These are phyloP conservation scores for Balearica regulorum DNA, from an alignment of 2,797 vertebrate genomes.

Conservation along the genomic window DNA sequence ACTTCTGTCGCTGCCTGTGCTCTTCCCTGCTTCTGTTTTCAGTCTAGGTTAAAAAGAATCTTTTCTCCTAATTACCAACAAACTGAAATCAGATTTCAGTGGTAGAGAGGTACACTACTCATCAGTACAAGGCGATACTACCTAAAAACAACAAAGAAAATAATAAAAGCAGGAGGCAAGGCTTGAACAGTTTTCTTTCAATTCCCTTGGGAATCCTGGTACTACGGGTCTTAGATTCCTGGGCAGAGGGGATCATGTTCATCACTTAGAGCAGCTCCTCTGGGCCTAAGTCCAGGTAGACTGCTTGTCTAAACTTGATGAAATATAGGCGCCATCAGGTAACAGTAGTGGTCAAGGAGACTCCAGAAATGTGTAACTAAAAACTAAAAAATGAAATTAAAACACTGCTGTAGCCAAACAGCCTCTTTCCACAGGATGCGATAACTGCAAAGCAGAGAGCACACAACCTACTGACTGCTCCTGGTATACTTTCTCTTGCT, in stretches of 20 bases:
- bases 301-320: slow-evolving; percentile 82
- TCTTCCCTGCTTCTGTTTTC: slow-evolving; percentile 77
- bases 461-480: slow-evolving; percentile 16
- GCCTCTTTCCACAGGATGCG: slow-evolving; percentile 70
- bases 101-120: slow-evolving; percentile 67
- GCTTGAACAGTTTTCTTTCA: slow-evolving; percentile 76
- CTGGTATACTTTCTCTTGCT: slow-evolving; percentile 27
- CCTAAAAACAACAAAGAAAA: slow-evolving; percentile 77
- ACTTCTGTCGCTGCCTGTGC: slow-evolving; percentile 79
- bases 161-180: slow-evolving; percentile 69
- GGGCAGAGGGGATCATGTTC: slow-evolving; percentile 85
- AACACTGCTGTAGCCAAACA: slow-evolving; percentile 73
- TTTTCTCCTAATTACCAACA: slow-evolving; percentile 77
- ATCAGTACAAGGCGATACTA: slow-evolving; percentile 70
- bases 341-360: slow-evolving; percentile 80
- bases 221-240: slow-evolving; percentile 82
- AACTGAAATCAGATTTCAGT: slow-evolving; percentile 56
- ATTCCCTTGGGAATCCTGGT: slow-evolving; percentile 80
- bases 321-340: slow-evolving; percentile 88
- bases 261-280: slow-evolving; percentile 79
- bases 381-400: slow-evolving; percentile 85
- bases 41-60: slow-evolving; percentile 76
- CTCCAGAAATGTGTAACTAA: slow-evolving; percentile 89
- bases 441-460: slow-evolving; percentile 57
- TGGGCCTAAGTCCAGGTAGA: slow-evolving; percentile 86